phyloP scores from a whole-genome alignment of 2,797 vertebrate species.

The Tokudaia muenninki region DNA sequence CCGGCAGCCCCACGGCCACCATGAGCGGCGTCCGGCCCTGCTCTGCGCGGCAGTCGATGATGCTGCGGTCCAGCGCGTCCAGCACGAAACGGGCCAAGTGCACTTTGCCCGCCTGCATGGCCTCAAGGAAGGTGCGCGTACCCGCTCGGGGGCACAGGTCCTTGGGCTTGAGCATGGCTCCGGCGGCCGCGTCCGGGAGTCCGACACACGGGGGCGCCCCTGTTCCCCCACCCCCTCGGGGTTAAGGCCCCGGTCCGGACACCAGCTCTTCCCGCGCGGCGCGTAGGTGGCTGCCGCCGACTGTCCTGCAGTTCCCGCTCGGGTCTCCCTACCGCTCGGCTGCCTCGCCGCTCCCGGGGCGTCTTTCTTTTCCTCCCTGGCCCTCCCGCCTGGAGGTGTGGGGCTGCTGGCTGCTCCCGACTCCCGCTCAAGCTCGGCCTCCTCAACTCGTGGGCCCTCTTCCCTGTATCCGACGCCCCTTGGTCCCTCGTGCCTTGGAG shows the following conservation, averaged over 20 bases:
- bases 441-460: constrained; percentile 10
- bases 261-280: constrained; percentile 38
- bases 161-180: constrained; percentile 93
- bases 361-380: constrained; percentile 30
- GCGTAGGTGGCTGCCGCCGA: constrained; percentile 59
- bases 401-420: background rate
- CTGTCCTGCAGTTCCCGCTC: constrained; percentile 22
- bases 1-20: constrained; percentile 92
- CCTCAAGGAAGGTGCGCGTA: constrained; percentile 94
- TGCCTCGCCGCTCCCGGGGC: background rate
- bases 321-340: background rate
- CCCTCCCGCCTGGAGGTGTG: constrained; percentile 58
- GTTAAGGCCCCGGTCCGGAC: background rate
- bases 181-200: constrained; percentile 12
- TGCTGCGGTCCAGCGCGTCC: constrained; percentile 94
- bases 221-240: constrained; percentile 33
- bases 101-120: constrained; percentile 94
- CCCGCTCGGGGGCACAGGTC: constrained; percentile 94
- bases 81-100: constrained; percentile 95
- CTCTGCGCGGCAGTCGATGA: constrained; percentile 94
- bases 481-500: constrained; percentile 48
- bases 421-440: background rate
- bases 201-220: constrained; percentile 70
- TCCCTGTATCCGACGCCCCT: constrained; percentile 35
- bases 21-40: constrained; percentile 94